Percentiles rank a stretch among this genome's conserved stretches.
These are phyloP conservation scores for Mustela lutreola DNA, from an alignment of 2,113 vertebrate species.

Conservation along the genomic window DNA sequence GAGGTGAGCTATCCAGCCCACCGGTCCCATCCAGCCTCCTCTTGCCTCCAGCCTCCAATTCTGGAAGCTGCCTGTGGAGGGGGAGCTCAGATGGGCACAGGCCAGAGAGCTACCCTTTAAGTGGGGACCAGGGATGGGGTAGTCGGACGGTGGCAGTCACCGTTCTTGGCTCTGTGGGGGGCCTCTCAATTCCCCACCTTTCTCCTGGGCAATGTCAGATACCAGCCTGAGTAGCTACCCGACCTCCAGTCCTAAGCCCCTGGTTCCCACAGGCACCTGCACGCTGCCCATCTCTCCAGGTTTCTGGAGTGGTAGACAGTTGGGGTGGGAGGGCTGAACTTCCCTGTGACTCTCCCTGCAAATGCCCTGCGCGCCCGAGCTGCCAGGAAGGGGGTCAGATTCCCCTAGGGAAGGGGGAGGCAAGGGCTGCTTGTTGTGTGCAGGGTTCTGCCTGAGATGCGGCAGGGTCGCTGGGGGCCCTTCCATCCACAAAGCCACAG, in stretches of 20 bases:
- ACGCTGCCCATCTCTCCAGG: not conserved
- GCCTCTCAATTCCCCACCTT: too few species aligned
- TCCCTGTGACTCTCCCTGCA: not conserved
- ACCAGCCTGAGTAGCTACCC: not conserved
- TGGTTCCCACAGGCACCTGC: fast-evolving
- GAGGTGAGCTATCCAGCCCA: not conserved
- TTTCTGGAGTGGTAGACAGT: not conserved
- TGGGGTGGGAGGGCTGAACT: not conserved
- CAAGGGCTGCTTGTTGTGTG: not conserved
- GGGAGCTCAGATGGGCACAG: not conserved
- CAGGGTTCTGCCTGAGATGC: not conserved
- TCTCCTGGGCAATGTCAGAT: not conserved
- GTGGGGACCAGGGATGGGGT: not conserved
- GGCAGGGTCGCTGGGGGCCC: not conserved
- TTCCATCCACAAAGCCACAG: not conserved
- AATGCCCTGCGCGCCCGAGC: not conserved
- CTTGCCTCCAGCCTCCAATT: not conserved
- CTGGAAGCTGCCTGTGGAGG: not conserved
- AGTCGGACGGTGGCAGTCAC: not conserved
- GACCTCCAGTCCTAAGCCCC: not conserved
- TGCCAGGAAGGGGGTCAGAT: not conserved
- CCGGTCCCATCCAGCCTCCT: not conserved
- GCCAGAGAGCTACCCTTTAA: not conserved
- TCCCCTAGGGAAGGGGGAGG: not conserved
- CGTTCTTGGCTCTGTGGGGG: not conserved